phyloP scores from a whole-genome alignment of 92 coral and sea anemone genomes.

The Parazoanthus swiftii region DNA sequence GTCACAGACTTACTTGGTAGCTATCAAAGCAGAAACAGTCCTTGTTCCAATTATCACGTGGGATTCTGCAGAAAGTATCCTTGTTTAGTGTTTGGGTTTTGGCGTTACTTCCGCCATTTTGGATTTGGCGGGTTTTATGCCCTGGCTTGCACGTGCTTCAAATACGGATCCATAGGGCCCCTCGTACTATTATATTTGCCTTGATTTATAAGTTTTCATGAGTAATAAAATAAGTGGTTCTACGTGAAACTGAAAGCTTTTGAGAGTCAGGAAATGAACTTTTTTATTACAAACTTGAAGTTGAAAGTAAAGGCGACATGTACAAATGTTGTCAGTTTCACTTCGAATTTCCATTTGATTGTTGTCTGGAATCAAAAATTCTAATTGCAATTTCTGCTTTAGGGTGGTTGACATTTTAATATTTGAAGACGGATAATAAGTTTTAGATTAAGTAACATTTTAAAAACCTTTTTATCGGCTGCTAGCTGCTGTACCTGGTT shows the following conservation, averaged over 20 bases:
- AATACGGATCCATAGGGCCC: background rate
- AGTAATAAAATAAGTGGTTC: background rate
- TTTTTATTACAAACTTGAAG: too few species aligned
- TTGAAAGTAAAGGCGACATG: too few species aligned
- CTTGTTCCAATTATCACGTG: constrained; percentile 95
- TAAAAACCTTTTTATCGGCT: too few species aligned
- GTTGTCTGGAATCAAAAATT: too few species aligned
- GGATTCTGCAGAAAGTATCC: constrained; percentile 91
- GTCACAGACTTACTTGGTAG: constrained; percentile 88
- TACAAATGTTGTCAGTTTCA: too few species aligned
- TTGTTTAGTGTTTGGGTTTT: constrained; percentile 23
- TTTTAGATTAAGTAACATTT: too few species aligned
- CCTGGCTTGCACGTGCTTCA: background rate
- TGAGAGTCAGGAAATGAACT: too few species aligned
- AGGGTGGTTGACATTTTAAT: too few species aligned
- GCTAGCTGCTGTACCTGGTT: too few species aligned
- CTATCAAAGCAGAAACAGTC: constrained; percentile 90
- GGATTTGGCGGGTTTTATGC: constrained; percentile 53
- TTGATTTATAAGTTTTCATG: background rate
- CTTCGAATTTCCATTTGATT: too few species aligned
- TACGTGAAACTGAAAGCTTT: background rate
- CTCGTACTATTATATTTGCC: background rate
- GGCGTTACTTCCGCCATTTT: constrained; percentile 52
- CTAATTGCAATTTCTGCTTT: too few species aligned
- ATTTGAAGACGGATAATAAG: too few species aligned